Evolutionary conservation across 1,140 invertebrate genomes (phyloP), one percentile per base, ranked within the genome.

Genomic region (Sycophila sp.): DNA sequence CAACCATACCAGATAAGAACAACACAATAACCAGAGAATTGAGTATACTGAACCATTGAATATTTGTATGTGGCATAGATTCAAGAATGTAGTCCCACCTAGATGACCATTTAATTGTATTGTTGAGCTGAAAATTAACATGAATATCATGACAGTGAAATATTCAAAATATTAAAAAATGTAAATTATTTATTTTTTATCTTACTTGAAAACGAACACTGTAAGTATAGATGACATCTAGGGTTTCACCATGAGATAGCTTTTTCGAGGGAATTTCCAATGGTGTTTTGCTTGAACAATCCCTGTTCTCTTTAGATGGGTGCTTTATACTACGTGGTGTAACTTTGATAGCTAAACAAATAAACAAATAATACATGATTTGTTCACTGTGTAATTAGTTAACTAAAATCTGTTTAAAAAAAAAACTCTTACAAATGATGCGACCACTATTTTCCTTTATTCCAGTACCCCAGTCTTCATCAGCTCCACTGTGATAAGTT

Each of bases 81-180:
- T 99, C 96, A 51, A 99, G 87, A 73, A 99, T 98, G 81, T 99
- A 99, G 88, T 99, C 98, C 98, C 98, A 99, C 77, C 98, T 90
- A 0, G 97, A 99, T 0, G 96, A 98, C 98, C 98, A 99, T 87
- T 98, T 98, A 2, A 98, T 93, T 2, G 90, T 89, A 78, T 95
- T 91, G 80, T 98, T 92, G 82, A 89, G 88, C 88, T 91, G 63
- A 38, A 72, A 75, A 75, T 45, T 73, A 76, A n/a, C n/a, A n/a
- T n/a, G n/a, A n/a, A n/a, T n/a, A n/a, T n/a, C n/a, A n/a, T n/a
- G n/a, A n/a, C n/a, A n/a, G n/a, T n/a, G n/a, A n/a, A n/a, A n/a
- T n/a, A n/a, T n/a, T n/a, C n/a, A n/a, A n/a, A n/a, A n/a, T n/a
- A n/a, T n/a, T n/a, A n/a, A n/a, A 24, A 13, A 65, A 51, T 51